Conservation (phyloP, 2,888 invertebrate genomes). For the Emmelina monodactyla region DNA sequence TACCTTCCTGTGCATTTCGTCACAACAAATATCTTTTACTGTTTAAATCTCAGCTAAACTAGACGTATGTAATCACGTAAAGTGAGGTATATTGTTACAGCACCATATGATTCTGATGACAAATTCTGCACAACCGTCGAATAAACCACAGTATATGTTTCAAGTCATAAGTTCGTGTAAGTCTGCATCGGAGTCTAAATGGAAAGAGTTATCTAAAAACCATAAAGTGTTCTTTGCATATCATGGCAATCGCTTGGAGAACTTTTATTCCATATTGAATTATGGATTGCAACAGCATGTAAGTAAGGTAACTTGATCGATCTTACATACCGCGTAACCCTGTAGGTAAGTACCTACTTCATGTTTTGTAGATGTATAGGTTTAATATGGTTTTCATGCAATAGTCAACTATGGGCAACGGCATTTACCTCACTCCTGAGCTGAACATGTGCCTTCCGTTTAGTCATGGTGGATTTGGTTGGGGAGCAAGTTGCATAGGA, state of each 20-base stretch:
- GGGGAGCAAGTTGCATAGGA: conserved; percentile 80
- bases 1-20: no score
- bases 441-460: conserved; percentile 74
- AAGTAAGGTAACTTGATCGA: conserved; percentile 56
- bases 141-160: conserved; percentile 73
- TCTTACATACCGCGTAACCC: background rate
- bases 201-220: conserved; percentile 63
- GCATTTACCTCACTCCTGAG: conserved; percentile 79
- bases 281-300: conserved; percentile 79
- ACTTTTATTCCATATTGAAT: conserved; percentile 82
- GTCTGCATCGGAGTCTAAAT: conserved; percentile 65
- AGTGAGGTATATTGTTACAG: no score
- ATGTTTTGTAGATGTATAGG: background rate
- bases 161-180: conserved; percentile 67
- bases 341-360: background rate
- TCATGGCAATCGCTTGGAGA: conserved; percentile 82
- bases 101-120: conserved; percentile 62
- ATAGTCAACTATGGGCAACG: conserved; percentile 74
- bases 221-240: conserved; percentile 73
- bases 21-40: no score
- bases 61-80: no score
- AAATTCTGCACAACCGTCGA: conserved; percentile 42
- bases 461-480: conserved; percentile 76
- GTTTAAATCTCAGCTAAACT: no score
- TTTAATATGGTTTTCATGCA: conserved; percentile 25